phyloP scores from a whole-genome alignment of 2,888 invertebrate species.

The Habrosyne pyritoides region DNA sequence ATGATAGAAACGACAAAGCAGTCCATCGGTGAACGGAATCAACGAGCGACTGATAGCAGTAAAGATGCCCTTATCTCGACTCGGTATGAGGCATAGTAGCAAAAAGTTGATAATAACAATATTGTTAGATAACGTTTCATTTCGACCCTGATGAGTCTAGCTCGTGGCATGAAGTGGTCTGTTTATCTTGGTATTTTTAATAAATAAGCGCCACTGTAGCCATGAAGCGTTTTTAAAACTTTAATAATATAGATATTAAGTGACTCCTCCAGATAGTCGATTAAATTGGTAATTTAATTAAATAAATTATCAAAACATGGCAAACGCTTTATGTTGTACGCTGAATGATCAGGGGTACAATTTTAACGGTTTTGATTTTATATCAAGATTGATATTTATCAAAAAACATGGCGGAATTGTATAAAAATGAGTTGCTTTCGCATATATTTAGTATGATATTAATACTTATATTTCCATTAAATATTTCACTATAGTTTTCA shows the following conservation, averaged over 20 bases:
- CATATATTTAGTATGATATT: too few species aligned
- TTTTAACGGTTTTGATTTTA: too few species aligned
- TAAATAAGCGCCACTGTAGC: not conserved
- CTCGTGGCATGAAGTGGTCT: constrained; percentile 15
- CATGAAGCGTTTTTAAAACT: not conserved
- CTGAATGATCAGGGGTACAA: too few species aligned
- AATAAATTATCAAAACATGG: not conserved
- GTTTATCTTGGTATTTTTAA: constrained; percentile 22
- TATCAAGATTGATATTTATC: too few species aligned
- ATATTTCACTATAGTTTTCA: too few species aligned
- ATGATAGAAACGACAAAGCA: constrained; percentile 43
- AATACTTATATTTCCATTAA: too few species aligned
- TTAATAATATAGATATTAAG: not conserved
- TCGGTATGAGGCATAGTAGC: constrained; percentile 68
- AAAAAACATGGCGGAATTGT: too few species aligned
- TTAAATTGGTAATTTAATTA: not conserved
- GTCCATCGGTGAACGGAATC: constrained; percentile 77
- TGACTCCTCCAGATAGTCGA: not conserved
- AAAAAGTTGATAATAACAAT: constrained; percentile 69
- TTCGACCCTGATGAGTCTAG: constrained; percentile 41
- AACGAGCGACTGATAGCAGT: constrained; percentile 73
- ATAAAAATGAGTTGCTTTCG: too few species aligned
- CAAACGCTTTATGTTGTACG: too few species aligned
- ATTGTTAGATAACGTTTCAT: constrained; percentile 63
- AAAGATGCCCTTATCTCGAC: constrained; percentile 74